These are phyloP conservation scores for Nibea albiflora DNA, from an alignment of 2,113 vertebrate genomes.

Conservation along the genomic window DNA sequence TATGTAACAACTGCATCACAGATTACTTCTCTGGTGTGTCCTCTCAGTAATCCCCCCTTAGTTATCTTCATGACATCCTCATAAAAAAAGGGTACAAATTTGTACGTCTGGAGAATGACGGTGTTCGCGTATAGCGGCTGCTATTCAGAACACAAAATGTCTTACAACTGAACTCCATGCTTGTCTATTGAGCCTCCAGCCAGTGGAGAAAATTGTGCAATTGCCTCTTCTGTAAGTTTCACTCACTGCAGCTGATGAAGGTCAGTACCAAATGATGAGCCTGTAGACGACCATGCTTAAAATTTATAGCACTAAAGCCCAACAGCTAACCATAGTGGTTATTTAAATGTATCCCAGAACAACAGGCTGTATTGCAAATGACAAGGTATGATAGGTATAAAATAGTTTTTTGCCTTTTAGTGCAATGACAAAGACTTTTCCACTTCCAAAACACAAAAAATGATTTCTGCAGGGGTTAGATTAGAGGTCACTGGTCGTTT, in stretches of 20 bases:
- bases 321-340: neutral
- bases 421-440: neutral
- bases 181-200: neutral
- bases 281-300: neutral
- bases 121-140: neutral
- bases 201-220: neutral
- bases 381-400: neutral
- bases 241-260: neutral
- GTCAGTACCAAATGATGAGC: conserved; percentile 12
- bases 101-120: neutral
- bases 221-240: neutral
- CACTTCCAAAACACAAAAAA: neutral
- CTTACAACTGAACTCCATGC: neutral
- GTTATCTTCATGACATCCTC: neutral
- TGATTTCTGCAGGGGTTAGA: neutral
- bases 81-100: neutral
- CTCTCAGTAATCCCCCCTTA: neutral
- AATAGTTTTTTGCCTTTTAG: neutral
- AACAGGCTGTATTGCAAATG: neutral
- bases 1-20: neutral
- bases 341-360: neutral
- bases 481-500: neutral
- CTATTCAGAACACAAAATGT: neutral
- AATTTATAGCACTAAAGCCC: neutral
- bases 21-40: neutral